These are phyloP conservation scores for Xylophagus ater DNA, from an alignment of 2,888 invertebrate species.

Conservation along the genomic window DNA sequence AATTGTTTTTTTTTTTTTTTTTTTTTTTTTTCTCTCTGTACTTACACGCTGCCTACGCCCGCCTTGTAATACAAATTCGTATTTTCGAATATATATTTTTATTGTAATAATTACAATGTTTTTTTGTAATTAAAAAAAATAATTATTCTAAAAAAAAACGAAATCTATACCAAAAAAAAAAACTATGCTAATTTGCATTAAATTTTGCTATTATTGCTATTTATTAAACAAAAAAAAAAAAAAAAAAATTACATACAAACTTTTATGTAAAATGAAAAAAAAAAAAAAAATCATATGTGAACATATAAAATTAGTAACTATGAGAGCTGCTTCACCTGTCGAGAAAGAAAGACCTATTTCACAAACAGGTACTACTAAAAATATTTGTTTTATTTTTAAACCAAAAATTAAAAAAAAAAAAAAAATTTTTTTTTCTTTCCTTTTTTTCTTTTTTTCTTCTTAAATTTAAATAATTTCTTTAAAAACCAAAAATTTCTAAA, in stretches of 20 bases:
- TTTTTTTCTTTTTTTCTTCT: not conserved
- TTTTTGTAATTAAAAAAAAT: not conserved
- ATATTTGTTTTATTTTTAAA: not conserved
- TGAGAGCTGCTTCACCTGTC: slow-evolving; percentile 23
- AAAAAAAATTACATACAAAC: slow-evolving; percentile 6
- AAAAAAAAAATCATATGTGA: slow-evolving; percentile 6
- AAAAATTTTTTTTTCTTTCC: not conserved
- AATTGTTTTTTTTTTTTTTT: slow-evolving; percentile 1
- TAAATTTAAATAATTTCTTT: slow-evolving; percentile 4
- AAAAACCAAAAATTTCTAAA: slow-evolving; percentile 7
- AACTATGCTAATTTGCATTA: slow-evolving; percentile 6
- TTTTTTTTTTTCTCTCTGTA: slow-evolving; percentile 15
- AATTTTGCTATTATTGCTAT: slow-evolving; percentile 3
- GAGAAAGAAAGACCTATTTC: slow-evolving; percentile 23
- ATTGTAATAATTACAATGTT: too few relatives aligned
- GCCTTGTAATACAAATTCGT: too few relatives aligned
- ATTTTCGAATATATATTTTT: too few relatives aligned
- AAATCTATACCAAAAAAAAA: slow-evolving; percentile 3
- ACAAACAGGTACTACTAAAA: slow-evolving; percentile 21
- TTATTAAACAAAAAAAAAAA: slow-evolving; percentile 5
- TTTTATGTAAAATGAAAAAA: slow-evolving; percentile 12
- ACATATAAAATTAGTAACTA: slow-evolving; percentile 16
- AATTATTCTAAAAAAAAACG: not conserved
- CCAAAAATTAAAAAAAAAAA: not conserved
- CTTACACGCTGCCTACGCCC: slow-evolving; percentile 20